Conservation (phyloP, 2,797 vertebrate genomes). For the Tachyglossus aculeatus region DNA sequence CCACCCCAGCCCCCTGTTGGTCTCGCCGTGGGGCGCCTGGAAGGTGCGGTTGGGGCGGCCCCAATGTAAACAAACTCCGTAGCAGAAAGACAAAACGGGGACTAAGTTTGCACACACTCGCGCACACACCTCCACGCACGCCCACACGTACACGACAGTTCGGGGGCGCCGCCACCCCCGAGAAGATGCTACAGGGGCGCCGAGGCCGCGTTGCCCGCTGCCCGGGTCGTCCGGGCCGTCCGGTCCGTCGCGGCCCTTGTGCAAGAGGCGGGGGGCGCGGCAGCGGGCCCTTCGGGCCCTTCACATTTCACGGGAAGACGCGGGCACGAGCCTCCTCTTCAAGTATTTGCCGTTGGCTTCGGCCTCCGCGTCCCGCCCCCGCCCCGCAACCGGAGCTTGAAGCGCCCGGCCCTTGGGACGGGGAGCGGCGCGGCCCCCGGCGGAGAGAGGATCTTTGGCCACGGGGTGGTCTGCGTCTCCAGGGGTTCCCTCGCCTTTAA, state of each 20-base stretch:
- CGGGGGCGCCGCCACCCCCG: conserved; percentile 67
- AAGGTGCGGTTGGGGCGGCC: too few species aligned
- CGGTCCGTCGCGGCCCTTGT: conserved; percentile 82
- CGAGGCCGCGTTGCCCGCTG: too few species aligned
- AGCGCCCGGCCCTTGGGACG: too few species aligned
- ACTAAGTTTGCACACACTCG: conserved; percentile 77
- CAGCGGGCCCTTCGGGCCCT: too few species aligned
- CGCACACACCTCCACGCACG: conserved; percentile 67
- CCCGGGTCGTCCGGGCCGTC: too few species aligned
- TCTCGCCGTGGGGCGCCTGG: too few species aligned
- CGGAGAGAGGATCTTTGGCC: conserved; percentile 88
- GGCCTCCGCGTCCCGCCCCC: too few species aligned
- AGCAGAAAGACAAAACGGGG: conserved; percentile 72
- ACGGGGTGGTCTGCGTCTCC: conserved; percentile 78
- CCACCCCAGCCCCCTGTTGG: too few species aligned
- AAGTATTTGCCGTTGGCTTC: conserved; percentile 87
- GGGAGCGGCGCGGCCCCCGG: conserved; percentile 75
- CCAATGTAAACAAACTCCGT: conserved; percentile 78
- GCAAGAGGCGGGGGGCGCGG: conserved; percentile 87
- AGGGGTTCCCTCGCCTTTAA: conserved; percentile 75
- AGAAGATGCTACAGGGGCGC: too few species aligned
- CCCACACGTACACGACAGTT: conserved; percentile 40
- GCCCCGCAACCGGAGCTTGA: too few species aligned
- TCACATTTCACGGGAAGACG: conserved; percentile 99
- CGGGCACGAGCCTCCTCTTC: conserved; percentile 91